Base-by-base conservation (phyloP, 2,797 vertebrate genomes). In the Clarias laeviceps region DNA sequence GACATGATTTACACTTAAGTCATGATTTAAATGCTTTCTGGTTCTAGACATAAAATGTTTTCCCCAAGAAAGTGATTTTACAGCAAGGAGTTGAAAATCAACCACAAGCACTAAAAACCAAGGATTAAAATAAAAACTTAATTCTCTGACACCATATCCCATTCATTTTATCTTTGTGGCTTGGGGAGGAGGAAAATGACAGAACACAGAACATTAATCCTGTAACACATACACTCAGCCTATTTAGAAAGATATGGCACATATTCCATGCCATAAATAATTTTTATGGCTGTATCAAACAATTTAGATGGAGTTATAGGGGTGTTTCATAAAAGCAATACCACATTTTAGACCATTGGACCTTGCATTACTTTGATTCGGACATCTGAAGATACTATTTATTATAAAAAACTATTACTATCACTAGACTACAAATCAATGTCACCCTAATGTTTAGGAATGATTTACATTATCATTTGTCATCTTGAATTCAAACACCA, bases 31-130 rank as follows among this genome's bases (percentile, higher is more conserved):
- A 93, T 89, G 90, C 89, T 93, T 93, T 91, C 88, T 89, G 88
- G 89, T 79, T 91, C 90, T 89, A 88, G 50, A 90, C 89, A 92
- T 93, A 90, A 93, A 94, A 93, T 92, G 91, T 92, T 94, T 81
- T 94, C 92, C 94, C 88, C 91, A 92, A 92, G 90, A 93, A 90
- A 91, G 84, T 81, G 90, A 87, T 90, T 94, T 94, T 94, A 94
- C 64, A 89, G 92, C 89, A 87, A 90, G 80, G 91, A 93, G 91
- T 90, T 93, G 91, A 93, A 92, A 92, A 88, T 89, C 88, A 86
- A 92, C 91, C 90, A 85, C 92, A 89, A 89, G 82, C 87, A 76
- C 74, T 82, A 61, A 92, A 93, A 91, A 83, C 87, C 40, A 82
- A 82, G 89, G 90, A 92, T 92, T 93, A 88, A 93, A 93, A 91